Evolutionary conservation across 2,888 invertebrate species (phyloP).

Genomic region (Acleris holmiana): DNA sequence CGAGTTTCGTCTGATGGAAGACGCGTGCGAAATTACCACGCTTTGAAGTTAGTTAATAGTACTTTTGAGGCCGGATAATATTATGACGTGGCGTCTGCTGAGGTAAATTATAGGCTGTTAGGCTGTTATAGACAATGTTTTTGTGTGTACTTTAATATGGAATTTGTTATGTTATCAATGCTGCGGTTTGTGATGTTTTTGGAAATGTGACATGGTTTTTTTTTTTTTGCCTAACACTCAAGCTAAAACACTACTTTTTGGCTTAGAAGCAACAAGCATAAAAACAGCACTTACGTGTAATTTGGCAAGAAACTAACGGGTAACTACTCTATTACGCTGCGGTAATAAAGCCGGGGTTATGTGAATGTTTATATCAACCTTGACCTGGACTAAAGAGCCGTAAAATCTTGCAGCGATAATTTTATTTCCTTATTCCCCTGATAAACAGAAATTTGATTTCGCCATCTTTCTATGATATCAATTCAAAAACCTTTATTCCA

Average conservation of each 20-base stretch:
- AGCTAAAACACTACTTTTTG: background rate
- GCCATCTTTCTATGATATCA: too few relatives aligned
- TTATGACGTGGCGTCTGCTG: background rate
- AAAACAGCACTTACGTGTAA: background rate
- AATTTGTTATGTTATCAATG: too few relatives aligned
- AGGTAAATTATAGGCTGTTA: background rate
- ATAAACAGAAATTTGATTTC: too few relatives aligned
- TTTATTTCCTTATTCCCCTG: constrained; percentile 1
- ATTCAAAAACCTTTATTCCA: too few relatives aligned
- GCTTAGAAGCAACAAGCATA: background rate
- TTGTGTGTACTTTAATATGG: too few relatives aligned
- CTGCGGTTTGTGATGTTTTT: too few relatives aligned
- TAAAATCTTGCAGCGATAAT: constrained; percentile 10
- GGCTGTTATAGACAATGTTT: background rate
- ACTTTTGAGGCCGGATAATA: background rate
- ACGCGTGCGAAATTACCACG: background rate
- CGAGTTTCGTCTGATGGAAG: background rate
- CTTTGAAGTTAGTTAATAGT: background rate
- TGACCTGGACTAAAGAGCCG: constrained; percentile 7
- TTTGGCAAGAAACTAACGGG: background rate
- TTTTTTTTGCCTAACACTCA: background rate
- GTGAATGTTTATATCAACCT: constrained; percentile 13
- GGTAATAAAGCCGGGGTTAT: constrained; percentile 12
- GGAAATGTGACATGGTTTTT: too few relatives aligned
- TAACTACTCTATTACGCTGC: background rate